These are phyloP conservation scores for Syrista parreyssii DNA, from an alignment of 2,888 invertebrate genomes.

Conservation along the genomic window DNA sequence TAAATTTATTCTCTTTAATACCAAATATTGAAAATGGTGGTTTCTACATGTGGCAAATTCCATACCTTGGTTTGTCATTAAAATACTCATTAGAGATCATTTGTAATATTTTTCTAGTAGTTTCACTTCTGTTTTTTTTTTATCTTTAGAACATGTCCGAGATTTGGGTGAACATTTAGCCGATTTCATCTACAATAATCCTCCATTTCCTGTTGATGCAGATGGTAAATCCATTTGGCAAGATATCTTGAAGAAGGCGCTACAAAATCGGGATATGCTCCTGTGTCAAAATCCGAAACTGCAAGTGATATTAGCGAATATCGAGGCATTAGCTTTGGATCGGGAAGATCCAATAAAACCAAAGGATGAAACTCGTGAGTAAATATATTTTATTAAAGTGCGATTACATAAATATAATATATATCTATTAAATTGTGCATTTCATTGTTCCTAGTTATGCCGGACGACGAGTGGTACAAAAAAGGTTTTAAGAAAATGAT, in stretches of 20 bases:
- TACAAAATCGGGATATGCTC: not conserved
- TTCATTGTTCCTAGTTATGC: no score
- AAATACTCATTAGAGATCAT: not conserved
- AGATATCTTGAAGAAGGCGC: slow-evolving; percentile 27
- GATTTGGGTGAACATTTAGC: slow-evolving; percentile 14
- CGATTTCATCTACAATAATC: slow-evolving; percentile 21
- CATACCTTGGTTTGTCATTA: slow-evolving; percentile 21
- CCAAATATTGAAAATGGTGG: slow-evolving; percentile 22
- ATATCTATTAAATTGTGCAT: no score
- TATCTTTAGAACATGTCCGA: slow-evolving; percentile 33
- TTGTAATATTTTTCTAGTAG: not conserved
- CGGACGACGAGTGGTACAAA: no score
- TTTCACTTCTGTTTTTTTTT: not conserved
- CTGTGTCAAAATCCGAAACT: slow-evolving; percentile 37
- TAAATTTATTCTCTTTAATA: slow-evolving; percentile 26
- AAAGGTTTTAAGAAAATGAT: no score
- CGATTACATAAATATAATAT: no score
- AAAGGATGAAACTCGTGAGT: slow-evolving; percentile 35
- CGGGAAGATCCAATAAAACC: slow-evolving; percentile 14
- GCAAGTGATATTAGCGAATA: slow-evolving; percentile 28
- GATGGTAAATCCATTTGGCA: slow-evolving; percentile 25
- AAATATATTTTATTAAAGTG: not conserved
- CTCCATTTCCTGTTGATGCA: slow-evolving; percentile 20
- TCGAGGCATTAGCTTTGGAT: slow-evolving; percentile 43
- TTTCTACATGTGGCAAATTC: slow-evolving; percentile 29